Conservation (phyloP, 2,113 vertebrate species). For the Gallinago paraguaiae region DNA sequence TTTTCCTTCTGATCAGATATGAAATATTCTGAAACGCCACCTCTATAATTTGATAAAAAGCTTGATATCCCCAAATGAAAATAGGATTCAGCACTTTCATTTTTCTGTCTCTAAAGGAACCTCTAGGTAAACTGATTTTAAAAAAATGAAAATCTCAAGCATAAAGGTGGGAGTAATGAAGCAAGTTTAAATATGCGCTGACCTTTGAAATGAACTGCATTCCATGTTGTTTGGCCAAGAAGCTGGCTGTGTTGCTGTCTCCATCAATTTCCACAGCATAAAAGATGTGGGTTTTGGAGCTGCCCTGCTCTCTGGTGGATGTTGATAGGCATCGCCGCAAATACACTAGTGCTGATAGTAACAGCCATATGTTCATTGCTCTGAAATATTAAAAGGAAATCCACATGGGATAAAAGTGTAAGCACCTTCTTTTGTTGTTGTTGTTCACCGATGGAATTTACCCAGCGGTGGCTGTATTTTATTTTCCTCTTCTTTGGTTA, state of each 20-base stretch:
- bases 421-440: neutral
- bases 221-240: constrained; percentile 83
- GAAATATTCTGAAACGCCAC: constrained; percentile 89
- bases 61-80: constrained; percentile 90
- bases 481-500: neutral
- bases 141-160: constrained; percentile 82
- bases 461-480: neutral
- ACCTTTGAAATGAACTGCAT: constrained; percentile 92
- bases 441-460: neutral
- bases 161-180: constrained; percentile 84
- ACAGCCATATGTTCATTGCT: constrained; percentile 37
- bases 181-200: constrained; percentile 88
- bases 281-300: constrained; percentile 84
- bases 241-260: constrained; percentile 80
- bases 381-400: constrained; percentile 64
- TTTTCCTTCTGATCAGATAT: constrained; percentile 89
- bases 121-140: constrained; percentile 82
- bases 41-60: constrained; percentile 93
- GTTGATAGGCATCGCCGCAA: constrained; percentile 79
- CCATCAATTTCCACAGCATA: constrained; percentile 81
- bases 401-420: constrained; percentile 43
- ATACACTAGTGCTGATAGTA: constrained; percentile 59
- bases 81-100: constrained; percentile 90
- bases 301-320: constrained; percentile 94
- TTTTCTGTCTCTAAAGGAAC: constrained; percentile 84